A percentile compares a stretch with the other conserved stretches of the same genome.
phyloP scores from a whole-genome alignment of 2,888 invertebrate genomes.

The Nomada fucata region DNA sequence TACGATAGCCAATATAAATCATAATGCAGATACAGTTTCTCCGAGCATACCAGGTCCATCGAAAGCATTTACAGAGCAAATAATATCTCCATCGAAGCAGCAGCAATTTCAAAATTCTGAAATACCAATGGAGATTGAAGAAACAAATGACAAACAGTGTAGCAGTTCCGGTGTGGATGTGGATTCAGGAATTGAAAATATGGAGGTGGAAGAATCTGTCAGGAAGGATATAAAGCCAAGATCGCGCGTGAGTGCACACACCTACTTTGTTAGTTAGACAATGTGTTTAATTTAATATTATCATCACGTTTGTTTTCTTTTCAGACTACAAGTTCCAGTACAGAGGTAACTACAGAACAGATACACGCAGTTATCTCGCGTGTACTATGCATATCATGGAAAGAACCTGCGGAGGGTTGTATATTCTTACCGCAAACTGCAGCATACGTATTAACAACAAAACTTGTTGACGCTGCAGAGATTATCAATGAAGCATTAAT shows the following conservation, averaged over 20 bases:
- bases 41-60: constrained; percentile 84
- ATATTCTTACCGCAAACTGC: constrained; percentile 85
- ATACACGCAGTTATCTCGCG: constrained; percentile 88
- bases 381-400: constrained; percentile 90
- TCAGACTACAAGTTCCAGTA: constrained; percentile 82
- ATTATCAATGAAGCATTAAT: constrained; percentile 86
- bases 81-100: constrained; percentile 78
- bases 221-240: constrained; percentile 79
- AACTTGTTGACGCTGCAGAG: constrained; percentile 73
- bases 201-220: constrained; percentile 88
- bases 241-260: constrained; percentile 76
- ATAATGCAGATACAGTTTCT: constrained; percentile 81
- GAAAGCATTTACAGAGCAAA: constrained; percentile 67
- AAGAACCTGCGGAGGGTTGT: constrained; percentile 83
- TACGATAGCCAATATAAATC: constrained; percentile 81
- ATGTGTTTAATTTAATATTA: neutral
- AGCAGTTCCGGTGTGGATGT: constrained; percentile 86
- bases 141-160: constrained; percentile 84
- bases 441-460: constrained; percentile 72
- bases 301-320: constrained; percentile 34
- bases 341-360: constrained; percentile 88
- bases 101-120: constrained; percentile 71
- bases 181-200: constrained; percentile 90
- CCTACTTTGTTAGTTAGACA: no score
- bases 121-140: constrained; percentile 87